Conservation (phyloP, 2,888 invertebrate species). For the Oxytorus armatus region DNA sequence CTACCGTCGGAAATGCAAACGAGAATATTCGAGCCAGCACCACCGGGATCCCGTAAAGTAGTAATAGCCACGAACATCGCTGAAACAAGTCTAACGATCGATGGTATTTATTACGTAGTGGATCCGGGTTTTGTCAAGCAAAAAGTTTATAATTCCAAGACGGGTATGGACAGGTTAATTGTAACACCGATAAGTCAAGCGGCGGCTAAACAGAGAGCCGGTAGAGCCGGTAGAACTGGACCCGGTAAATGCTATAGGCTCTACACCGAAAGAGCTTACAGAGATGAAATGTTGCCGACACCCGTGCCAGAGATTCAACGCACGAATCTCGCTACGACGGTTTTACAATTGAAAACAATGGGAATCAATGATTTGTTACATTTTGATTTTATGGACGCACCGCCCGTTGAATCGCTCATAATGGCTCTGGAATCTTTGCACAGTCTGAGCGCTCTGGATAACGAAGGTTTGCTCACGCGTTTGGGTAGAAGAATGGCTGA, state of each 20-base stretch:
- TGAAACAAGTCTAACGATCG: constrained; percentile 99
- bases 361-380: constrained; percentile 99
- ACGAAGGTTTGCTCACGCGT: constrained; percentile 94
- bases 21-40: constrained; percentile 99
- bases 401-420: constrained; percentile 98
- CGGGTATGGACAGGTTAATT: constrained; percentile 99
- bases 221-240: constrained; percentile 97
- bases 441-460: constrained; percentile 97
- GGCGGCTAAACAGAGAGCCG: constrained; percentile 97
- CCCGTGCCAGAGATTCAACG: constrained; percentile 99
- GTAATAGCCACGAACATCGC: constrained; percentile 99
- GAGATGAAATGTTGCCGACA: constrained; percentile 99
- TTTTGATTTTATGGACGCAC: constrained; percentile 99
- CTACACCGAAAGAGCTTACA: constrained; percentile 98
- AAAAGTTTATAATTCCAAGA: constrained; percentile 98
- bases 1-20: constrained; percentile 99
- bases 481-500: constrained; percentile 98
- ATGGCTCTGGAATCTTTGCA: constrained; percentile 99
- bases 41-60: constrained; percentile 98
- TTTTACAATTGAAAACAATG: constrained; percentile 99
- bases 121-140: constrained; percentile 99
- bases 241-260: constrained; percentile 98
- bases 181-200: constrained; percentile 99
- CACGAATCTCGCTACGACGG: constrained; percentile 98
- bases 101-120: constrained; percentile 99